Conservation (phyloP, 1,140 invertebrate species). For the Atta texana region DNA sequence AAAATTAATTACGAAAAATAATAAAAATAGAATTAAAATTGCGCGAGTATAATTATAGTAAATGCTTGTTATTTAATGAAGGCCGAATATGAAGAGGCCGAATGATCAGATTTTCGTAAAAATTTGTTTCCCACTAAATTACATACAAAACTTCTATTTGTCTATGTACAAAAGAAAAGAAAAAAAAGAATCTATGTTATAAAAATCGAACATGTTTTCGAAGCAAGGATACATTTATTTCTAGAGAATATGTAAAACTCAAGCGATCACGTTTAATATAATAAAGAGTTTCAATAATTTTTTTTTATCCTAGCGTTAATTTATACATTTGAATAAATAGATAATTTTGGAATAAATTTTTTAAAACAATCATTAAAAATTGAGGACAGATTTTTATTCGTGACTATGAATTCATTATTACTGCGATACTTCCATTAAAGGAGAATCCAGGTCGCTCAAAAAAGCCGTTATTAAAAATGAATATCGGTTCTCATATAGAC, state of each 20-base stretch:
- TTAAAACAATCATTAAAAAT: background rate
- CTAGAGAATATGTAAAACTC: background rate
- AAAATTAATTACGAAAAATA: background rate
- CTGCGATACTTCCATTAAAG: background rate
- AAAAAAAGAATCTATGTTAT: background rate
- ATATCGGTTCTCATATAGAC: background rate
- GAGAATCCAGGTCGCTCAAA: slow-evolving; percentile 5
- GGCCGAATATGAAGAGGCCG: background rate
- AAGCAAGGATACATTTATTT: background rate
- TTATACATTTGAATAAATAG: background rate
- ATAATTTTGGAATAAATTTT: background rate
- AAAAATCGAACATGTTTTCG: background rate
- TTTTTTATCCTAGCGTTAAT: background rate
- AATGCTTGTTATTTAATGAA: background rate
- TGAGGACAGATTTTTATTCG: background rate
- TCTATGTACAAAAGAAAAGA: background rate
- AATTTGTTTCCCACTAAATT: background rate
- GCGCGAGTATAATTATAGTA: background rate
- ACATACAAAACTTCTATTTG: background rate
- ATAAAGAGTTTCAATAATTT: background rate
- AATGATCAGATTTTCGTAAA: background rate
- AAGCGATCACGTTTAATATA: background rate
- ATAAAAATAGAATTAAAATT: background rate
- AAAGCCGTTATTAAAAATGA: background rate
- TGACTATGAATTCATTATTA: background rate